Evolutionary conservation across 2,888 invertebrate genomes (phyloP), one percentile per base, ranked within the genome.

Genomic region (Cataglyphis cursor): DNA sequence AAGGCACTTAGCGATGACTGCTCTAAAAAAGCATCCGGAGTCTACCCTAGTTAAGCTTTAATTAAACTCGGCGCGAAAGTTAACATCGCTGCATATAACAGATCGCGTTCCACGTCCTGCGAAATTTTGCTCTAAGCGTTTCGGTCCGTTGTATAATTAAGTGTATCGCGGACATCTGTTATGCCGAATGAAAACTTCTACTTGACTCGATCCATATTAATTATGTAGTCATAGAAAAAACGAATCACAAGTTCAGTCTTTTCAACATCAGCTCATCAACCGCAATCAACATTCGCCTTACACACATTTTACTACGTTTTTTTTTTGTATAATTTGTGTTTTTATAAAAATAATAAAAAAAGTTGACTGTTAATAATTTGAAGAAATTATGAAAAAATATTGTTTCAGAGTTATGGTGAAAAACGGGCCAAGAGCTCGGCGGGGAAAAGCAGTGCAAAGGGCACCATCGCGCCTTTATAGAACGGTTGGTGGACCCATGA

Each of bases 401-500:
- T 51, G n/a, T 90, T 91, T 65, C 74, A 93, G 91, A 85, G 90
- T 86, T 84, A 75, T 90, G 41, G 62, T 88, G 6, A 90, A 88
- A 51, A 94, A 94, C 87, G 94, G 94, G 41, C 94, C 94, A 3
- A 91, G 94, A 83, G 94, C 94, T 57, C 91, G 94, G 15, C 93
- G 96, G 91, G 96, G 96, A 41, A 97, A 97, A 93, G 97, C 97
- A 1, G 96, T 97, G 12, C 97, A 97, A 92, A 95, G 97, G 91
- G 97, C 97, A 35, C 97, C 97, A 21, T 97, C 97, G 0, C 96
- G 97, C 85, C 95, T 97, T 48, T 97, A 97, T 90, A 96, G 96
- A 92, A 96, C 97, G 57, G 96, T 96, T 76, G 95, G 95, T 93
- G 95, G 95, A 48, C 93, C 92, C 31, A 92, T 91, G 70, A 95